These are phyloP conservation scores for Dolichotis patagonum DNA, from an alignment of 2,113 vertebrate genomes.

Conservation along the genomic window DNA sequence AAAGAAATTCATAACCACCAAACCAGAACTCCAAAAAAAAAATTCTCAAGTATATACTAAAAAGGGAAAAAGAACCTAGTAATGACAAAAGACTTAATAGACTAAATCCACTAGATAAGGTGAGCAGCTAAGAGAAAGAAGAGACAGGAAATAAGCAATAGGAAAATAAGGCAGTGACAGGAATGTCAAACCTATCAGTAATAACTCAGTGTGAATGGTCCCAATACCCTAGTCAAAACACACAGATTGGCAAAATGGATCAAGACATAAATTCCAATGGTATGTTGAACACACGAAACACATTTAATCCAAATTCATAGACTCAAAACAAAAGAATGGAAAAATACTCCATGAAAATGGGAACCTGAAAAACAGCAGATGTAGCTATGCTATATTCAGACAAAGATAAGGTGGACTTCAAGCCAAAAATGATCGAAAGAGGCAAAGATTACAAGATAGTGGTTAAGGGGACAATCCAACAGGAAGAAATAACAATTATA, in stretches of 20 bases:
- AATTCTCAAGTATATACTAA: neutral
- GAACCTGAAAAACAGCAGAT: neutral
- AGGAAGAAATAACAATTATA: neutral
- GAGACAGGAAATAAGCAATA: neutral
- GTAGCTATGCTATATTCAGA: neutral
- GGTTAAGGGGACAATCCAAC: neutral
- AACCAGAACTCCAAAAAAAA: neutral
- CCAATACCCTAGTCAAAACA: neutral
- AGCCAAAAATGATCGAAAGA: neutral
- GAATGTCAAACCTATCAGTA: neutral
- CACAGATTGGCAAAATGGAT: neutral
- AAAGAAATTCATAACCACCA: neutral
- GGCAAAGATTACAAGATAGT: neutral
- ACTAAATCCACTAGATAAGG: neutral
- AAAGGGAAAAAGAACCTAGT: neutral
- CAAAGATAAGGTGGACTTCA: neutral
- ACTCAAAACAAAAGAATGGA: neutral
- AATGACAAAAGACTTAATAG: neutral
- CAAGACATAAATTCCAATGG: neutral
- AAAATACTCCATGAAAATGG: neutral
- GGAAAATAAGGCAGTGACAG: neutral
- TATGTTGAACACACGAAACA: neutral
- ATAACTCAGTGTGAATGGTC: neutral
- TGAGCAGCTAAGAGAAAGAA: neutral
- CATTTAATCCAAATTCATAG: neutral